Conservation (phyloP, 2,797 vertebrate genomes). For the Fratercula arctica region DNA sequence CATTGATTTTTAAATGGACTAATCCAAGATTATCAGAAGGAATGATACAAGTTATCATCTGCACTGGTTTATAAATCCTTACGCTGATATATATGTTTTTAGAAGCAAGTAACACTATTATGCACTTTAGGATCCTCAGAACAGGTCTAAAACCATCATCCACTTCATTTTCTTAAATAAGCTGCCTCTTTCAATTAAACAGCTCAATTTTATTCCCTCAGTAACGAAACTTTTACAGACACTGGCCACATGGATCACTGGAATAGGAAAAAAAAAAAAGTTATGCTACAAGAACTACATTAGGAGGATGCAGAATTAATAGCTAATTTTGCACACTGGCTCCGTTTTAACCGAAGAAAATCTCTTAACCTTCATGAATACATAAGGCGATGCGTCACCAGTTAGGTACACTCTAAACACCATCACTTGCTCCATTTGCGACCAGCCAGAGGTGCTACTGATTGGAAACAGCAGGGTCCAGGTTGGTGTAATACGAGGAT, state of each 20-base stretch:
- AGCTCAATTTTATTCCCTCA: background rate
- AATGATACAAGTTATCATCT: background rate
- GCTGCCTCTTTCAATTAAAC: background rate
- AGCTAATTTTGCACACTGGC: background rate
- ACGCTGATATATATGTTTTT: background rate
- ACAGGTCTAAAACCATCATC: background rate
- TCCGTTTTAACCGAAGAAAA: background rate
- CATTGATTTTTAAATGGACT: background rate
- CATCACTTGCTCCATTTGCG: background rate
- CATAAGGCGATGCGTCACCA: background rate
- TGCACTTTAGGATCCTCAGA: background rate
- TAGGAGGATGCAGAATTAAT: background rate
- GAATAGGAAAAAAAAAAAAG: background rate
- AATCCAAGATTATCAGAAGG: background rate
- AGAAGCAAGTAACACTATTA: background rate
- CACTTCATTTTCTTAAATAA: background rate
- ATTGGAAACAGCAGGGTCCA: background rate
- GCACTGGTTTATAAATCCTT: background rate
- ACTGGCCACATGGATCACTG: background rate
- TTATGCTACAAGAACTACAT: accelerated
- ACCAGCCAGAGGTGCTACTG: background rate
- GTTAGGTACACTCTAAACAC: background rate
- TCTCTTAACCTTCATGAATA: background rate
- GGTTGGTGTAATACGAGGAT: background rate
- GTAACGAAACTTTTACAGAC: background rate